These are phyloP conservation scores for Chromobotia macracanthus DNA, from an alignment of 2,797 vertebrate genomes.

Conservation along the genomic window DNA sequence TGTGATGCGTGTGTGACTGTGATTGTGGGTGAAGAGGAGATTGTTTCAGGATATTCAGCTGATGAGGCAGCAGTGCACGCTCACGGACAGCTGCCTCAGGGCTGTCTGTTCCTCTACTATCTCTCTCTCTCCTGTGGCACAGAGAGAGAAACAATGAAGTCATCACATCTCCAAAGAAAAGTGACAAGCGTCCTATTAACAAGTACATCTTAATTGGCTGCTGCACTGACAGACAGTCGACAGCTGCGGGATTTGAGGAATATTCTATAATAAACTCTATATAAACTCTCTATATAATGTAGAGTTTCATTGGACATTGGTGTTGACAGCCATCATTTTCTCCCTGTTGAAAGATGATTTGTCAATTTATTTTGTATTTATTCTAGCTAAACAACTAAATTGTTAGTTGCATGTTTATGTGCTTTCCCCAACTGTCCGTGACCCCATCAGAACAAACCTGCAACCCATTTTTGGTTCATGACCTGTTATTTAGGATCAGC, in stretches of 20 bases:
- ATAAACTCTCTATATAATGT: background rate
- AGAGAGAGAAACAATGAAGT: conserved; percentile 54
- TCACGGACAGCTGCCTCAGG: conserved; percentile 11
- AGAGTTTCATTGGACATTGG: too few relatives aligned
- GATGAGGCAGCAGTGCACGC: background rate
- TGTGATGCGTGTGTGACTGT: background rate
- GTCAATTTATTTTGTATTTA: background rate
- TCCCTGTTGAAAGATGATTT: conserved; percentile 22
- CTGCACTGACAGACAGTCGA: background rate
- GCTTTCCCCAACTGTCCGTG: background rate
- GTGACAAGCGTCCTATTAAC: conserved; percentile 67
- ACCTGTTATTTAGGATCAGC: background rate
- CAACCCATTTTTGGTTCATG: background rate
- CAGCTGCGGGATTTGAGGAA: conserved; percentile 46
- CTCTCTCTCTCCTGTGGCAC: background rate
- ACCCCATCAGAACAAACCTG: conserved; percentile 1
- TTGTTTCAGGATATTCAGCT: conserved; percentile 44
- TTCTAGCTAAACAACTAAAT: background rate
- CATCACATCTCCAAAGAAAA: conserved; percentile 48
- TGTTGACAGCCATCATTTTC: conserved; percentile 2
- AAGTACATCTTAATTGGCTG: conserved; percentile 44
- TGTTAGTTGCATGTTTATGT: background rate
- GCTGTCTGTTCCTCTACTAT: conserved; percentile 4
- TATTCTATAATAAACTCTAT: conserved; percentile 70
- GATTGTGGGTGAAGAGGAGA: conserved; percentile 53